These are phyloP conservation scores for Chamaea fasciata DNA, from an alignment of 2,113 vertebrate species.

Conservation along the genomic window DNA sequence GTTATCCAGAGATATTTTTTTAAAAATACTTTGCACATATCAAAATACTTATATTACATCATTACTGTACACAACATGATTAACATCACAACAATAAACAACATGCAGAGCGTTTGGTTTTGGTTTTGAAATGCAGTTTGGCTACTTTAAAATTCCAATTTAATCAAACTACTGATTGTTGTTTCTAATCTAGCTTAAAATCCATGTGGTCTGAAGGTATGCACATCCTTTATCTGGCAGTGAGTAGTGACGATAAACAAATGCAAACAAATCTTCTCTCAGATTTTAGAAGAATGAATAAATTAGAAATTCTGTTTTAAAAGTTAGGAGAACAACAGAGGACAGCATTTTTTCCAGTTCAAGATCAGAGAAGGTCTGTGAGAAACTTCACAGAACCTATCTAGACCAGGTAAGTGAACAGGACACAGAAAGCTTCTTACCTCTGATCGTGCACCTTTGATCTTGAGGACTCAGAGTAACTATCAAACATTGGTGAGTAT, in stretches of 20 bases:
- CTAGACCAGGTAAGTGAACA: background rate
- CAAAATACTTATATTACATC: background rate
- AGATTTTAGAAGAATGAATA: background rate
- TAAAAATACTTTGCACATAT: background rate
- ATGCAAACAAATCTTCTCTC: background rate
- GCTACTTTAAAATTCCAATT: background rate
- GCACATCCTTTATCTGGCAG: background rate
- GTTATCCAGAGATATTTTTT: background rate
- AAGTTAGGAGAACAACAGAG: background rate
- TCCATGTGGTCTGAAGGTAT: background rate
- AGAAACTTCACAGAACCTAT: background rate
- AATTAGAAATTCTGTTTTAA: background rate
- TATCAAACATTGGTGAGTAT: slow-evolving; percentile 71
- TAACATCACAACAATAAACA: background rate
- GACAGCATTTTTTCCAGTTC: background rate
- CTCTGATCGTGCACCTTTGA: slow-evolving; percentile 79
- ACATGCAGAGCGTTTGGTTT: background rate
- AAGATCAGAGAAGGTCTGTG: background rate
- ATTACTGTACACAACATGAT: background rate
- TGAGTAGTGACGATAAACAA: background rate
- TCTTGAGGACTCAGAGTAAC: slow-evolving; percentile 77
- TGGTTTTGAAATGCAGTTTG: background rate
- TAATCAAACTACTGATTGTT: background rate
- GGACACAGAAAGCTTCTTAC: slow-evolving; percentile 60
- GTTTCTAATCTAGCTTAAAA: background rate